Evolutionary conservation across 2,888 invertebrate genomes (phyloP).

Genomic region (Petrolisthes manimaculis): DNA sequence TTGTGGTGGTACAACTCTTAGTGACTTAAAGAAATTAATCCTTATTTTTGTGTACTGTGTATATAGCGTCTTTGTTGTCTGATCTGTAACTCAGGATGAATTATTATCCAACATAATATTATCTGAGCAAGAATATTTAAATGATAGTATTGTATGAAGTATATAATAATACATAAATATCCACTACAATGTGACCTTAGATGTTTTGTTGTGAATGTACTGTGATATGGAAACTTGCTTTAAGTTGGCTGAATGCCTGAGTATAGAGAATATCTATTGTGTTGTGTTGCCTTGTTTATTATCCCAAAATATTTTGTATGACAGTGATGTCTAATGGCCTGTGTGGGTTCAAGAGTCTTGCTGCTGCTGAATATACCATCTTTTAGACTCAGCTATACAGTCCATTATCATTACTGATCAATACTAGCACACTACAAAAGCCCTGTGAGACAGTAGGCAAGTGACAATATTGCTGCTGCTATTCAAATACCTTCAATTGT

Average conservation of each 20-base stretch:
- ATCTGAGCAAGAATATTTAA: constrained; percentile 27
- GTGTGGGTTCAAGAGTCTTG: constrained; percentile 21
- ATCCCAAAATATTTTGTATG: constrained; percentile 34
- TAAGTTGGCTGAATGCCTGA: constrained; percentile 44
- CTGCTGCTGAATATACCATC: constrained; percentile 52
- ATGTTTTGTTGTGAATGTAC: constrained; percentile 55
- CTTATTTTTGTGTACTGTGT: constrained; percentile 59
- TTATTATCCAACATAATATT: constrained; percentile 36
- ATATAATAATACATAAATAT: constrained; percentile 33
- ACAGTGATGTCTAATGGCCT: constrained; percentile 12
- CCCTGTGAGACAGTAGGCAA: constrained; percentile 8
- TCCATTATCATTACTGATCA: constrained; percentile 17
- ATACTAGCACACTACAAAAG: constrained; percentile 34
- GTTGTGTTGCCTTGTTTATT: constrained; percentile 59
- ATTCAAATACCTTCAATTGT: constrained; percentile 21
- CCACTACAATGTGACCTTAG: constrained; percentile 34
- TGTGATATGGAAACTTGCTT: constrained; percentile 52
- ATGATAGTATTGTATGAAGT: constrained; percentile 17
- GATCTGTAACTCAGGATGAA: constrained; percentile 45
- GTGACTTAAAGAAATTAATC: constrained; percentile 45
- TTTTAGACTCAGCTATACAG: constrained; percentile 24
- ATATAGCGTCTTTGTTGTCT: constrained; percentile 47
- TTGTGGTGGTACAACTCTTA: constrained; percentile 55
- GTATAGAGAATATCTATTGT: constrained; percentile 53
- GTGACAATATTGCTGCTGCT: constrained; percentile 42